Base-by-base conservation (phyloP, 2,113 vertebrate species). In the Anarhynchus alexandrinus region DNA sequence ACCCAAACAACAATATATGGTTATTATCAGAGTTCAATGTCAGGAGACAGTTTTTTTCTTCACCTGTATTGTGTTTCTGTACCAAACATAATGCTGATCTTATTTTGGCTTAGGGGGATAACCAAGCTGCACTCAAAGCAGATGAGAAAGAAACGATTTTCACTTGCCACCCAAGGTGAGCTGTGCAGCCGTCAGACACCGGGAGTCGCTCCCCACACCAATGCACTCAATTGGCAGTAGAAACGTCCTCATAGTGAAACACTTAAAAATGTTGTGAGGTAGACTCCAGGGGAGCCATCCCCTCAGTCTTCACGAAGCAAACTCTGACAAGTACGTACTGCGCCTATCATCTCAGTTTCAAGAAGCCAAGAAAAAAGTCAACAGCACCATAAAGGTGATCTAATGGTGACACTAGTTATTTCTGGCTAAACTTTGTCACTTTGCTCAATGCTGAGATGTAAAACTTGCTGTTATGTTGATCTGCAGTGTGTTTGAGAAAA, bases 151-250 rank as follows among this genome's bases (percentile, higher is more conserved):
- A 9, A 32, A 66, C 11, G 6, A 2, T 6, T n/a, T 42, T 8
- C 2, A 1, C 6, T 22, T 1, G 1, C 13, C 25, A 11, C 10
- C 15, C 22, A 11, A 16, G 27, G 45, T 15, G 38, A 16, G 45
- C 23, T 0, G 0, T 5, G 30, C 19, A 12, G 58, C 17, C 0
- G 0, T 1, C 2, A 26, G 38, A 8, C 8, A 36, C 32, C 23
- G 3, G 3, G 2, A 38, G n/a, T 9, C 5, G 2, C 22, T 57
- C 29, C 27, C 32, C 1, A 0, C 27, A 12, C 16, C 3, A 0
- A 9, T 0, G 1, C 2, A 7, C 25, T 8, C 13, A 3, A 3
- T 0, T 25, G 6, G 18, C 2, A 72, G 11, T 0, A 30, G 17
- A 34, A 29, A 15, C 3, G 3, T 1, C 16, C 34, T 7, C 5